Base-by-base conservation (phyloP, 2,888 invertebrate species). In the Leptinotarsa haldemani region DNA sequence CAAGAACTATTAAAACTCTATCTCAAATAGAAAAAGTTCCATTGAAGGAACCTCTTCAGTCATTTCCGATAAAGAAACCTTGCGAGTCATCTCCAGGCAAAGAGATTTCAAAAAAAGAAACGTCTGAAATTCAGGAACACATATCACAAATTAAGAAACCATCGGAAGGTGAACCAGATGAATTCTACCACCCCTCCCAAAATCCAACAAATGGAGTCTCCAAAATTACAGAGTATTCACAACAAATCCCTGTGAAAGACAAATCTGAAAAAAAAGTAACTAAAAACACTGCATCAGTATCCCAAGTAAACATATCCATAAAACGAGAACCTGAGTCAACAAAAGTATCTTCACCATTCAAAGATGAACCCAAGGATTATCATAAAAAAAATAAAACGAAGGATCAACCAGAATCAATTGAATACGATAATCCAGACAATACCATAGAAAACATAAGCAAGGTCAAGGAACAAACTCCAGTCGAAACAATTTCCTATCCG, bases 61-160 rank as follows among this genome's bases (percentile, higher is more conserved):
- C 78, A 53, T 71, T 75, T 66, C 77, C 77, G 71, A 80, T 80
- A 70, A 80, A 77, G 63, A 64, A 71, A 63, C 52, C 69, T 53
- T 71, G 40, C 9, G 40, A 40, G 2, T 40, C 77, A 58, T 71
- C 76, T 66, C 78, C 77, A 73, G 80, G 79, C 72, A 80, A 77
- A 65, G 64, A 70, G 58, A 53, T 69, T 52, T 71, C 70, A 48
- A 73, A 65, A 40, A 77, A 74, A 63, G 47, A 50, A 74, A 71
- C 65, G 30, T 76, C 80, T 74, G 69, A 46, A 48, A 30, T 71
- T n/a, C 48, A 72, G 7, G 83, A 83, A 72, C 83, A 81, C 78
- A 82, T 81, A 9, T 76, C 80, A 2, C 83, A 83, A 72, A 74
- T 75, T 22, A 76, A 40, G 40, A 40, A 9, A 40, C 22, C 50